Evolutionary conservation across 2,113 vertebrate species (phyloP), one percentile per base, ranked within the genome.

Genomic region (Silurus meridionalis): DNA sequence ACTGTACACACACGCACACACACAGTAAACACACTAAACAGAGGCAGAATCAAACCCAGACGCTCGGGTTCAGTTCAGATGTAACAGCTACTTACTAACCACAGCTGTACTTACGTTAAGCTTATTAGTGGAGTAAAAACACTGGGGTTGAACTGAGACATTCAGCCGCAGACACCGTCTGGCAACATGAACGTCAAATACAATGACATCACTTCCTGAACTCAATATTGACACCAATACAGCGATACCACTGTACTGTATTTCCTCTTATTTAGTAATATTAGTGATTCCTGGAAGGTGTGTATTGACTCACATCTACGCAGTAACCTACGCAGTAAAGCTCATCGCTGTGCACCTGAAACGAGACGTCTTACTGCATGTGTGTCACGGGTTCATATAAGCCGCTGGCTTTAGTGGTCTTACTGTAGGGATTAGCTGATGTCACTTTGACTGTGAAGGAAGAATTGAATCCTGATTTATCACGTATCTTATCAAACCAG

Each of bases 1-100:
- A 99, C 98, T 99, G 89, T 67, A 84, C 7, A 21, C 48, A 83
- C 23, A 37, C 80, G 19, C 80, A 57, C 6, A 46, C 53, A 58
- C 67, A 28, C 53, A 23, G 6, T n/a, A 84, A 23, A 57, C 67
- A 80, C 53, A 28, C 21, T 4, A 58, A 19, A 7, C 37, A 74
- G 25, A 72, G 5, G 13, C 67, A 11, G 57, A 52, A 5, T 0
- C 4, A 58, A 19, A 63, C 71, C 58, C 53, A 14, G 7, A 75
- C 23, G 21, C 48, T 13, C 9, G 15, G 48, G 46, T 15, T 55
- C n/a, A 55, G 81, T 69, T 72, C 21, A 84, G 69, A 77, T 72
- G 21, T 23, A 52, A 64, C 72, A 75, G 58, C 58, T 61, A 15
- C 55, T 50, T 8, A 11, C 64, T 8, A 14, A 46, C 75, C 75